Conservation (phyloP, 2,113 vertebrate species). For the Puntigrus tetrazona region DNA sequence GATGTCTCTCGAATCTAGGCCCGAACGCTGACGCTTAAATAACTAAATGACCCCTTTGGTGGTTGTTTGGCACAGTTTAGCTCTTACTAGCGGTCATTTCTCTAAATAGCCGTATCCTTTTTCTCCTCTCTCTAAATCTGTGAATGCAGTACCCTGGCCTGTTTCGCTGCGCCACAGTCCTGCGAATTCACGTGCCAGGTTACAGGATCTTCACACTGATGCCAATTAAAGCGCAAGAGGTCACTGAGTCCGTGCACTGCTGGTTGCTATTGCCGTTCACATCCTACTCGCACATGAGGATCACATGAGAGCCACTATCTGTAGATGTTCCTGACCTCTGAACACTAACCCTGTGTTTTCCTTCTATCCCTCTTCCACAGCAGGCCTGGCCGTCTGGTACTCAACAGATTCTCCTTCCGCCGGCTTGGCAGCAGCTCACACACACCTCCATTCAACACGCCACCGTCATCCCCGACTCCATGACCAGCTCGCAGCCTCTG, state of each 20-base stretch:
- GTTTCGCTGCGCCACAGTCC: neutral
- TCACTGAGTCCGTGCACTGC: neutral
- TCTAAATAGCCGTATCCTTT: slow-evolving; percentile 54
- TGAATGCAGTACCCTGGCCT: slow-evolving; percentile 16
- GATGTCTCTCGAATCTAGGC: slow-evolving; percentile 13
- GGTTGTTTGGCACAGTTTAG: slow-evolving; percentile 51
- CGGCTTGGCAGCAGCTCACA: slow-evolving; percentile 96
- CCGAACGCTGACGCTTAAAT: slow-evolving; percentile 11
- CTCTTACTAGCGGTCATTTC: slow-evolving; percentile 47
- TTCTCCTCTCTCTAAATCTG: slow-evolving; percentile 42
- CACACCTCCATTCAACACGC: slow-evolving; percentile 96
- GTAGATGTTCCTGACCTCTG: slow-evolving; percentile 4
- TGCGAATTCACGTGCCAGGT: neutral
- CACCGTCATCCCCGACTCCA: slow-evolving; percentile 91
- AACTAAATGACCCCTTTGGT: slow-evolving; percentile 47
- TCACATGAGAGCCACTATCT: neutral
- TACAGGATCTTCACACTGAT: neutral
- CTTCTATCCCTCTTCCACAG: slow-evolving; percentile 66
- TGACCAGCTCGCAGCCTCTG: slow-evolving; percentile 89
- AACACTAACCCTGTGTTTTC: slow-evolving; percentile 15
- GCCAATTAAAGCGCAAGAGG: neutral
- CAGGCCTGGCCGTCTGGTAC: slow-evolving; percentile 97
- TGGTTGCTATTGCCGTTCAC: neutral
- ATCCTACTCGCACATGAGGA: neutral
- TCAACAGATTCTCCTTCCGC: slow-evolving; percentile 96